A percentile compares a stretch with the other conserved stretches of the same genome.
Conservation (phyloP, 2,888 invertebrate genomes). For the Tetropium fuscum region DNA sequence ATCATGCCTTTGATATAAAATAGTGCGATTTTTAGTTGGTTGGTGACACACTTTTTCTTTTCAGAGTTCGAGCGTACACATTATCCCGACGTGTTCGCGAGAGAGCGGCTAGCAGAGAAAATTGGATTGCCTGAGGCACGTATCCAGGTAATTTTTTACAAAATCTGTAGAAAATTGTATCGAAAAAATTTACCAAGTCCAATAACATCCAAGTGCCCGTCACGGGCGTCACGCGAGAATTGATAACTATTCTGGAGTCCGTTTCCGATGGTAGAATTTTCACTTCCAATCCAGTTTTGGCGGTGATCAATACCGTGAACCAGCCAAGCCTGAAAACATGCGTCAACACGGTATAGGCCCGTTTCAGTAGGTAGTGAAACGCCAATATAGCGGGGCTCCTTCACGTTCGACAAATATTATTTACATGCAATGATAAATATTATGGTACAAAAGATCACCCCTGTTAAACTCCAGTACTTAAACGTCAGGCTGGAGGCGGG, state of each 20-base stretch:
- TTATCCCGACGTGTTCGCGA: conserved; percentile 97
- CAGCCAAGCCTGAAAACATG: conserved; percentile 74
- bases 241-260: too few relatives aligned
- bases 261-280: too few relatives aligned
- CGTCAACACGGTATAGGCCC: conserved; percentile 67
- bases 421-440: conserved; percentile 64
- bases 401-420: conserved; percentile 66
- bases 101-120: conserved; percentile 95
- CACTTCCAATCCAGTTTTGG: conserved; percentile 56
- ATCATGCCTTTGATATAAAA: too few relatives aligned
- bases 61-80: conserved; percentile 97
- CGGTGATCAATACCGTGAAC: conserved; percentile 70
- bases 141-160: conserved; percentile 87
- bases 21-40: too few relatives aligned
- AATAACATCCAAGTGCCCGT: too few relatives aligned
- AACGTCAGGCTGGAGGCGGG: conserved; percentile 56
- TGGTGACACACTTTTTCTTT: conserved; percentile 55
- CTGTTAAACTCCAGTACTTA: conserved; percentile 52
- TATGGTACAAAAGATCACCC: conserved; percentile 60
- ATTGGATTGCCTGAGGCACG: conserved; percentile 98
- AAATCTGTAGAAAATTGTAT: conserved; percentile 53
- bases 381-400: conserved; percentile 38
- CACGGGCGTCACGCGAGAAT: too few relatives aligned
- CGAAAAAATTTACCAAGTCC: too few relatives aligned
- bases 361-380: conserved; percentile 33